These are phyloP conservation scores for Nomada hirtipes DNA, from an alignment of 2,888 invertebrate species.

Conservation along the genomic window DNA sequence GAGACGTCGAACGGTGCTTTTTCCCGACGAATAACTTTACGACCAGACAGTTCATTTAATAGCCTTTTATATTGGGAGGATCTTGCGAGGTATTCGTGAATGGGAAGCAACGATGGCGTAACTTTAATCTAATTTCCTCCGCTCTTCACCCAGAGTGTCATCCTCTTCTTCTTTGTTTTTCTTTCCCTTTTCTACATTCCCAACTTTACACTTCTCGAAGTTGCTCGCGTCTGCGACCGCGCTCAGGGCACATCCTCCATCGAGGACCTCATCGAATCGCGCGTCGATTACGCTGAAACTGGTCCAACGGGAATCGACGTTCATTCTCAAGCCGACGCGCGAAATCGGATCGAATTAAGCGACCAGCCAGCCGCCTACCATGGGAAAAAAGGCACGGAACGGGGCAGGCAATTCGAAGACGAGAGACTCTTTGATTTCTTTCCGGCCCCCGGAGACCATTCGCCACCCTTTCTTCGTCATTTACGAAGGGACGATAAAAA, in stretches of 20 bases:
- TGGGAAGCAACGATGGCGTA: neutral
- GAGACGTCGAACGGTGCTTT: constrained; percentile 2
- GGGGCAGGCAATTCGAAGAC: neutral
- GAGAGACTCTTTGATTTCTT: constrained; percentile 17
- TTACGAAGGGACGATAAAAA: neutral
- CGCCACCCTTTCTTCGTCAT: constrained; percentile 3
- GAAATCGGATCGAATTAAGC: constrained; percentile 58
- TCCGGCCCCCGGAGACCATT: neutral
- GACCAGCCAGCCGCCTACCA: neutral
- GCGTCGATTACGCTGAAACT: constrained; percentile 57
- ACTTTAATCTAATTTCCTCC: constrained; percentile 10
- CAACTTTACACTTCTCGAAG: neutral
- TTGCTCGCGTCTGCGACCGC: too few relatives aligned
- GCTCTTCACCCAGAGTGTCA: neutral
- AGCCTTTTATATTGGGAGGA: neutral
- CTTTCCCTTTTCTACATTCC: neutral
- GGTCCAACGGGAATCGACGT: constrained; percentile 45
- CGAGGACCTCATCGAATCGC: constrained; percentile 35
- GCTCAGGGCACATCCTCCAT: neutral
- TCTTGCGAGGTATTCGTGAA: neutral
- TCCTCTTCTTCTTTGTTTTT: constrained; percentile 1
- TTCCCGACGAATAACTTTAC: constrained; percentile 16
- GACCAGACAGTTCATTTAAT: neutral
- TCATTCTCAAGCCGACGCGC: constrained; percentile 32
- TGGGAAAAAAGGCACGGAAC: constrained; percentile 4